Evolutionary conservation across 2,113 vertebrate genomes (phyloP), one percentile per base, ranked within the genome.

Genomic region (Excalfactoria chinensis): DNA sequence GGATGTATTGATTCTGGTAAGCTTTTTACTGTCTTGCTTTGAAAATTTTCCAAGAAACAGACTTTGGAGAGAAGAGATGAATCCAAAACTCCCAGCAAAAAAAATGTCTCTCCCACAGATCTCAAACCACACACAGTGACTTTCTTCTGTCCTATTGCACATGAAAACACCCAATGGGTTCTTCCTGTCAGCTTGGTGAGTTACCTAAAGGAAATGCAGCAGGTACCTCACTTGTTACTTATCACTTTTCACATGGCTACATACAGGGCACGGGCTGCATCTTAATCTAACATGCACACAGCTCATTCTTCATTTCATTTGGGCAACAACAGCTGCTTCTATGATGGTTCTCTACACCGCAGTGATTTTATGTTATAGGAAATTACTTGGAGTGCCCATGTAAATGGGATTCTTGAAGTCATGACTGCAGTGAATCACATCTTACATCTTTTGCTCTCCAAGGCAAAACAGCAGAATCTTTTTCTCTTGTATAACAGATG

Each of bases 1-100:
- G 51, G n/a, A 49, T 4, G 3, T 92, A 90, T 92, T 93, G 90
- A 95, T 94, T 88, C 56, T 92, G n/a, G 70, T 90, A 78, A 84
- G 59, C 46, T 66, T 84, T 93, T 73, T 49, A 75, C 58, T 75
- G 21, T 62, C 56, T 86, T 81, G 35, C 93, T 92, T 93, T 94
- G 88, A 92, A 62, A 20, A 62, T 89, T 91, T 87, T 87, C 78
- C 84, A 88, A 60, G 64, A 93, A 63, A 73, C 23, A 48, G 76
- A 48, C 69, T 83, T 79, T 25, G 74, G 43, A 43, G 73, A 95
- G 58, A 86, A 78, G 70, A 78, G 23, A 72, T 6, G 77, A 60
- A 71, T 64, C 67, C 70, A 87, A 72, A 89, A 95, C 60, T 72
- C n/a, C 30, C 49, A 76, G 72, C 40, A 76, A 49, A 51, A 49